Conservation (phyloP, 2,113 vertebrate species). For the Nyctereutes procyonoides region DNA sequence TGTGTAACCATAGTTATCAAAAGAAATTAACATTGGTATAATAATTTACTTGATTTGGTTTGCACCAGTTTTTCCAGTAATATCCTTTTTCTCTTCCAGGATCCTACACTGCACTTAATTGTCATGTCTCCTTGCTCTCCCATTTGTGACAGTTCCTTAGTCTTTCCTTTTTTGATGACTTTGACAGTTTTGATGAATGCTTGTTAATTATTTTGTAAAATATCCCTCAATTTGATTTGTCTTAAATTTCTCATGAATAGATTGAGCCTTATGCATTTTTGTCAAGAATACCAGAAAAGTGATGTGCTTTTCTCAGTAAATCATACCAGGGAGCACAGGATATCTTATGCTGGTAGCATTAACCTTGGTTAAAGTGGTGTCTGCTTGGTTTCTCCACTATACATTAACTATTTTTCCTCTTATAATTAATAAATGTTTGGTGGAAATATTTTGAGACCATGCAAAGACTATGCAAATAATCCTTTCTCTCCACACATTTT, state of each 20-base stretch:
- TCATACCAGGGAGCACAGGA: background rate
- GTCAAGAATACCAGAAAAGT: background rate
- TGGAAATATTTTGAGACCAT: background rate
- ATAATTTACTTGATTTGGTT: background rate
- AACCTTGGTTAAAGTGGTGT: background rate
- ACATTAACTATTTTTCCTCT: background rate
- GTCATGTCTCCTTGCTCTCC: background rate
- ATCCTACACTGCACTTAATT: background rate
- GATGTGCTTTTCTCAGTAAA: background rate
- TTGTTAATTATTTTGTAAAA: constrained; percentile 44
- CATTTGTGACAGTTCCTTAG: background rate
- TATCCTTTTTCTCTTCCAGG: background rate
- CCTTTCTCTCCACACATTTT: background rate
- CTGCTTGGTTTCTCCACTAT: background rate
- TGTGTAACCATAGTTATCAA: background rate
- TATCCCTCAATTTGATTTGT: background rate
- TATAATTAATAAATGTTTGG: constrained; percentile 35
- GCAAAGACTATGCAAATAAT: background rate
- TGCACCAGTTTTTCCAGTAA: background rate
- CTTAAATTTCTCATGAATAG: background rate
- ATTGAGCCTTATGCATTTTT: background rate
- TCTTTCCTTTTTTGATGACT: background rate
- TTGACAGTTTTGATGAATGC: background rate
- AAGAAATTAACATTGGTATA: background rate
- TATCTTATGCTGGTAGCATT: background rate